A percentile compares a stretch with the other conserved stretches of the same genome.
Evolutionary conservation across 2,888 invertebrate genomes (phyloP).

Genomic region (Dendrolimus houi): DNA sequence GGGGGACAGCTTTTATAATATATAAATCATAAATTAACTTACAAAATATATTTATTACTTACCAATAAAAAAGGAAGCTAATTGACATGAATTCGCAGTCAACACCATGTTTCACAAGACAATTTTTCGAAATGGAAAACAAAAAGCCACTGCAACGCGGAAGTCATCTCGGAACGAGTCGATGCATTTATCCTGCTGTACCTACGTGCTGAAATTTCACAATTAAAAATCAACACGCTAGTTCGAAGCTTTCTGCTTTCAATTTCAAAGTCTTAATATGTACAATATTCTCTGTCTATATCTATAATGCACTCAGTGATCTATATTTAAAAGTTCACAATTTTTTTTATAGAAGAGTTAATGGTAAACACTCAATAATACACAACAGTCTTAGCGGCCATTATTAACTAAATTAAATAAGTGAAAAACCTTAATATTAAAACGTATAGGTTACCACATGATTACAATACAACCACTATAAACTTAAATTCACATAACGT

Average conservation of each 20-base stretch:
- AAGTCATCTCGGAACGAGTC: constrained; percentile 29
- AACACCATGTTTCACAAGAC: constrained; percentile 32
- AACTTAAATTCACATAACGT: no score
- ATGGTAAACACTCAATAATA: no score
- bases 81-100: constrained; percentile 33
- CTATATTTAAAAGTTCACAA: no score
- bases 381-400: not conserved
- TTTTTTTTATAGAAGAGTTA: no score
- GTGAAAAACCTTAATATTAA: not conserved
- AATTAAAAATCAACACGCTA: no score
- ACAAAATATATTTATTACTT: constrained; percentile 18
- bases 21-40: no score
- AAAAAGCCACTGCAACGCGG: not conserved
- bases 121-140: not conserved
- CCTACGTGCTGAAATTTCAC: no score
- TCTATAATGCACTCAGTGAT: no score
- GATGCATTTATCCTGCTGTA: constrained; percentile 28
- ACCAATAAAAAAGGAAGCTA: constrained; percentile 54
- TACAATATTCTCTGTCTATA: no score
- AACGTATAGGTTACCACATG: not conserved
- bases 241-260: no score
- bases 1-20: no score
- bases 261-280: no score
- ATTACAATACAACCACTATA: not conserved
- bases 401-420: not conserved